phyloP scores from a whole-genome alignment of 2,888 invertebrate species.

The Mycalesis mineus region DNA sequence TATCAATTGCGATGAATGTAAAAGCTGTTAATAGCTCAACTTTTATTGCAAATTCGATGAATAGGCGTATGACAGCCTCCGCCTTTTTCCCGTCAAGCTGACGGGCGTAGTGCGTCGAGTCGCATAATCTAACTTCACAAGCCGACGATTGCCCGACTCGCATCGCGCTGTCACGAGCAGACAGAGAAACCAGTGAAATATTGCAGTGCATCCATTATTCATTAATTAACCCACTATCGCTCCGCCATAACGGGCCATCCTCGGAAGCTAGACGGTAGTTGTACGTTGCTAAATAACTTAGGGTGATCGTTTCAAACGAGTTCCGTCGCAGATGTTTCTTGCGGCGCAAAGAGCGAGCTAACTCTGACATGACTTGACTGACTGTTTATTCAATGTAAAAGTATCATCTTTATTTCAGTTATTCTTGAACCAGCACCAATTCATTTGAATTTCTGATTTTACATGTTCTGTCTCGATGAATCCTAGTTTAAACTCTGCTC shows the following conservation, averaged over 20 bases:
- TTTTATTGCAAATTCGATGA: constrained; percentile 33
- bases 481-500: too few relatives aligned
- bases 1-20: constrained; percentile 47
- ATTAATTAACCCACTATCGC: constrained; percentile 64
- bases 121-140: constrained; percentile 37
- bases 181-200: constrained; percentile 59
- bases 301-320: constrained; percentile 27
- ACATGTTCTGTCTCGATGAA: too few relatives aligned
- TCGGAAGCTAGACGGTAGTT: constrained; percentile 36
- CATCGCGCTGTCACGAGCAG: constrained; percentile 35
- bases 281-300: constrained; percentile 32
- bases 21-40: constrained; percentile 43
- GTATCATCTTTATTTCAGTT: too few relatives aligned
- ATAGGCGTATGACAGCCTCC: constrained; percentile 24
- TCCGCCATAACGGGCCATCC: constrained; percentile 50
- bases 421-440: too few relatives aligned
- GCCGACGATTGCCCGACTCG: constrained; percentile 38
- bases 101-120: constrained; percentile 17
- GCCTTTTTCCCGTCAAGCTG: constrained; percentile 28
- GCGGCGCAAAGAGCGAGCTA: constrained; percentile 13
- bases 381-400: neutral
- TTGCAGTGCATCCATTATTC: constrained; percentile 64
- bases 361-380: constrained; percentile 13
- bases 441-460: too few relatives aligned
- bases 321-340: constrained; percentile 19